A percentile compares a stretch with the other conserved stretches of the same genome.
phyloP scores from a whole-genome alignment of 2,797 vertebrate genomes.

The Pseudomugil gertrudae region DNA sequence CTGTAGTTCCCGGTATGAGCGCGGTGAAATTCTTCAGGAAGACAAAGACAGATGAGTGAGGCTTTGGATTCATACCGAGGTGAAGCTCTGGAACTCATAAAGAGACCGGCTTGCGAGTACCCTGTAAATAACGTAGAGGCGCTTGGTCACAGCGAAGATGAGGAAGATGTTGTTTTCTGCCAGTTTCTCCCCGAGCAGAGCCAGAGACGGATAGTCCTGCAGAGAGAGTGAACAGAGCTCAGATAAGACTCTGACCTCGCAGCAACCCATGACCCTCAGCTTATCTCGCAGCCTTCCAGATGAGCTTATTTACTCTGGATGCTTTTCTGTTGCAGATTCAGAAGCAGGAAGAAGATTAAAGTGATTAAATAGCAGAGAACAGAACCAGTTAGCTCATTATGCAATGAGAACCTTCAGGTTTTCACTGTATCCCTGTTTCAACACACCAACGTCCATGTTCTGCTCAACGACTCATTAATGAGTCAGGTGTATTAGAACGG shows the following conservation, averaged over 20 bases:
- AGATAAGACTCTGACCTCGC: slow-evolving; percentile 21
- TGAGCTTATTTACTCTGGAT: background rate
- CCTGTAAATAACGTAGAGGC: slow-evolving; percentile 94
- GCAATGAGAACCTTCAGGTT: too few relatives aligned
- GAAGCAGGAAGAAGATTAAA: background rate
- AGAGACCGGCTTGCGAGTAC: slow-evolving; percentile 63
- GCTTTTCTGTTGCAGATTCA: background rate
- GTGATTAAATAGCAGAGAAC: background rate
- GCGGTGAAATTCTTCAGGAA: slow-evolving; percentile 90
- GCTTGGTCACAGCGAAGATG: slow-evolving; percentile 95
- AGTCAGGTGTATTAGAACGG: too few relatives aligned
- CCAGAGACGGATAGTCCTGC: slow-evolving; percentile 96
- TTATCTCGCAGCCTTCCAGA: background rate
- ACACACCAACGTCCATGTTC: too few relatives aligned
- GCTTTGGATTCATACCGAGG: background rate
- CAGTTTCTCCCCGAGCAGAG: slow-evolving; percentile 94
- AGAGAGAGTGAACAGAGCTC: background rate
- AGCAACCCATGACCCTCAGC: background rate
- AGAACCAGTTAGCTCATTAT: background rate
- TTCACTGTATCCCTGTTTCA: too few relatives aligned
- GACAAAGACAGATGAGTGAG: background rate
- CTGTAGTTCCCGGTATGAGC: slow-evolving; percentile 95
- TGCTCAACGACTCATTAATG: too few relatives aligned
- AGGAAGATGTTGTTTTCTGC: slow-evolving; percentile 97
- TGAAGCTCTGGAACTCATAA: background rate